phyloP scores from a whole-genome alignment of 2,888 invertebrate species.

The Callyntrura guangdongensis region DNA sequence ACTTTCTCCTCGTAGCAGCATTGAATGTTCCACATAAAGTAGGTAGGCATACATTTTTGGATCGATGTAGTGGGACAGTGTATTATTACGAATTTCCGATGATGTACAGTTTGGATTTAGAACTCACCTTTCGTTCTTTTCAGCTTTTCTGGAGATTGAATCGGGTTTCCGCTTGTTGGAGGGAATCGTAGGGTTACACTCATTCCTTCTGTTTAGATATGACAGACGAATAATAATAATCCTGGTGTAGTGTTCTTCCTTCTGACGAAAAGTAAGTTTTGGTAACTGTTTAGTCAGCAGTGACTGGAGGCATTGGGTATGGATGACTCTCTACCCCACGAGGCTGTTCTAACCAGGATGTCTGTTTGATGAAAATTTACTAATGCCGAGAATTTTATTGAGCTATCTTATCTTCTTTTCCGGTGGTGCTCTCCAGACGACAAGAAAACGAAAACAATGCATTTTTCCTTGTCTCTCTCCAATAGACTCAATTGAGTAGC shows the following conservation, averaged over 20 bases:
- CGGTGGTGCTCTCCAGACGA: background rate
- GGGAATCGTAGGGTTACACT: constrained; percentile 42
- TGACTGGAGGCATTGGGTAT: background rate
- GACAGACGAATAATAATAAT: constrained; percentile 22
- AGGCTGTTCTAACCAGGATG: background rate
- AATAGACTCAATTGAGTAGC: background rate
- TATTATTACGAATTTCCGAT: background rate
- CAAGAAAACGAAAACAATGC: constrained; percentile 24
- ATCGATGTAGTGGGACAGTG: too few relatives aligned
- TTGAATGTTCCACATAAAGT: too few relatives aligned
- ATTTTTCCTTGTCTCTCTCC: constrained; percentile 17
- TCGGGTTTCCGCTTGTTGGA: constrained; percentile 32
- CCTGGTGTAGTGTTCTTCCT: background rate
- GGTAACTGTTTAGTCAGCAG: background rate
- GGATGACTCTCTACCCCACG: background rate
- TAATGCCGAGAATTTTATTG: constrained; percentile 4
- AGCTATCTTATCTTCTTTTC: background rate
- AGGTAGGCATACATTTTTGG: too few relatives aligned
- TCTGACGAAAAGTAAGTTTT: background rate
- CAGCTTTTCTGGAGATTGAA: constrained; percentile 37
- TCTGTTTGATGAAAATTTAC: background rate
- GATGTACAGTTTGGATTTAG: background rate
- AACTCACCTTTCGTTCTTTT: background rate
- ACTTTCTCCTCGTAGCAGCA: too few relatives aligned
- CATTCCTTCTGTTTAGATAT: background rate